phyloP scores from a whole-genome alignment of 2,797 vertebrate genomes.

The Cynodonichthys magdalenae region DNA sequence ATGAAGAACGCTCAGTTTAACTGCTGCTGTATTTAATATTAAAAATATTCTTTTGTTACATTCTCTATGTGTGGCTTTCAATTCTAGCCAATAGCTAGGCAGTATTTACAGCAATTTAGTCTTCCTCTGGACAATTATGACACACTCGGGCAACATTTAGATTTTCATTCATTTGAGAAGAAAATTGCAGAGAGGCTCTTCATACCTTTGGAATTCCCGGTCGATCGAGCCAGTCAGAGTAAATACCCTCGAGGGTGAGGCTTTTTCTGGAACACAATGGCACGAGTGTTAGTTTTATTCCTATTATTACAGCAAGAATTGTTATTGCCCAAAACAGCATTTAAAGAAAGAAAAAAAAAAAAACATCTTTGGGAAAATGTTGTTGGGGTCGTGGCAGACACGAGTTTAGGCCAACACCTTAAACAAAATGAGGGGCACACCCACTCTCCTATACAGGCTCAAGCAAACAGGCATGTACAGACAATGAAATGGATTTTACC shows the following conservation, averaged over 20 bases:
- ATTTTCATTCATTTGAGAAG: slow-evolving; percentile 5
- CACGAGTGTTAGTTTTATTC: slow-evolving; percentile 68
- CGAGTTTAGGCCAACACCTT: slow-evolving; percentile 58
- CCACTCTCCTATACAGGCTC: slow-evolving; percentile 35
- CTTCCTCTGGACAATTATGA: not conserved
- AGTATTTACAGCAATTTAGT: no score
- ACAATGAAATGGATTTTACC: slow-evolving; percentile 43
- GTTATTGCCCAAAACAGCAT: slow-evolving; percentile 63
- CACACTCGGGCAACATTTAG: not conserved
- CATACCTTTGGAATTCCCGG: slow-evolving; percentile 92
- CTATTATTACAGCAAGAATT: slow-evolving; percentile 65
- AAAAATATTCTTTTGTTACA: no score
- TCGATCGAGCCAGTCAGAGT: slow-evolving; percentile 91
- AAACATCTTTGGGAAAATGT: slow-evolving; percentile 56
- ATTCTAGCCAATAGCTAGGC: no score
- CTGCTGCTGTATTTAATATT: not conserved
- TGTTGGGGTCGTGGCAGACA: slow-evolving; percentile 37
- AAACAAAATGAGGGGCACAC: slow-evolving; percentile 66
- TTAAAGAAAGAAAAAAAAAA: slow-evolving; percentile 45
- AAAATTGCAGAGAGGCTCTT: slow-evolving; percentile 21
- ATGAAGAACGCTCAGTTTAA: not conserved
- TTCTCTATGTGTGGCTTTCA: no score
- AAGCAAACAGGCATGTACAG: slow-evolving; percentile 49
- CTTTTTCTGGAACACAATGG: slow-evolving; percentile 84
- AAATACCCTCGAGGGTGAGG: slow-evolving; percentile 86